Evolutionary conservation across 1,140 invertebrate genomes (phyloP).

Genomic region (roundworm (Caenorhabditis elegans)): WBcel235 BX284605.5:6228001-6228500

Average conservation of each 20-base stretch:
- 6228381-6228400: slow-evolving; percentile 4
- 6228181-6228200: not conserved
- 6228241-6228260: too few relatives aligned
- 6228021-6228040: slow-evolving; percentile 30
- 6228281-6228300: not conserved
- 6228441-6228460: too few relatives aligned
- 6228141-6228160: slow-evolving; percentile 4
- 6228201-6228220: not conserved
- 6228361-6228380: not conserved
- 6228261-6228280: too few relatives aligned
- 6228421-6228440: too few relatives aligned
- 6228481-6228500: too few relatives aligned
- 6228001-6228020: slow-evolving; percentile 29
- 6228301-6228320: not conserved
- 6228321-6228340: not conserved
- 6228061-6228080: slow-evolving; percentile 22
- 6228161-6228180: slow-evolving; percentile 20
- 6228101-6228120: slow-evolving; percentile 22
- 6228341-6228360: not conserved
- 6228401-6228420: not conserved
- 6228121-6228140: not conserved
- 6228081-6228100: slow-evolving; percentile 12
- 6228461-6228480: too few relatives aligned
- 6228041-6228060: slow-evolving; percentile 24
- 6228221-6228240: too few relatives aligned